Base-by-base conservation (phyloP, 2,888 invertebrate genomes). In the Blera fallax region DNA sequence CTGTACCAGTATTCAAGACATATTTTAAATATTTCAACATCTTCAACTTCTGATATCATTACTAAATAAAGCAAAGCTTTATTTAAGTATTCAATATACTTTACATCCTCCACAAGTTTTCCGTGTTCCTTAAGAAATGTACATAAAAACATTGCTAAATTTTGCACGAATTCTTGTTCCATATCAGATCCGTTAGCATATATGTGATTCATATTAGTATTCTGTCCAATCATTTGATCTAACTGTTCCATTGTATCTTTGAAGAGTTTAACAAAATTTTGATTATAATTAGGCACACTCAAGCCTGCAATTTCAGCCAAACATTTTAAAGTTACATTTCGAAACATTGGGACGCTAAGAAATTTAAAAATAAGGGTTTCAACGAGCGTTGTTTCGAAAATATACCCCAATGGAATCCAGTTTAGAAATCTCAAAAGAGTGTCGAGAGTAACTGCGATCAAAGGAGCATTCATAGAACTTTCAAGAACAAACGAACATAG, bases 331-430 rank as follows among this genome's bases (percentile, higher is more conserved):
- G 99, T 99, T 32, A 99, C 97, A 93, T 99, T 99, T 87, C 99
- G 95, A 92, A 99, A 99, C 94, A 98, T 95, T 34, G 99, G 99
- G 78, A 99, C 98, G 93, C 97, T 97, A 87, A 99, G 94, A 93
- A 99, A 99, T 95, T 98, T 99, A 92, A 96, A 97, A 90, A 98
- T 97, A 72, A 99, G 94, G 70, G 98, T 98, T 89, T 95, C 96
- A 89, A 99, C 98, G 73, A 99, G 94, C 91, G 98, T 97, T 88
- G 99, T 99, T 94, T 99, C 99, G 93, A 99, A 99, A 91, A 99
- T 99, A 92, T 99, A 99, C 10, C 99, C 99, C 87, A 99, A 94
- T n/a, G 99, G 99, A 90, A 99, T 99, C 99, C 99, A 99, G 91
- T 99, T 99, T 48, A 99, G 94, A 93, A 99, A 99, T 91, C 98